Percentiles rank a stretch among this genome's conserved stretches.
These are phyloP conservation scores for Cybosia mesomella DNA, from an alignment of 2,888 invertebrate species.

Conservation along the genomic window DNA sequence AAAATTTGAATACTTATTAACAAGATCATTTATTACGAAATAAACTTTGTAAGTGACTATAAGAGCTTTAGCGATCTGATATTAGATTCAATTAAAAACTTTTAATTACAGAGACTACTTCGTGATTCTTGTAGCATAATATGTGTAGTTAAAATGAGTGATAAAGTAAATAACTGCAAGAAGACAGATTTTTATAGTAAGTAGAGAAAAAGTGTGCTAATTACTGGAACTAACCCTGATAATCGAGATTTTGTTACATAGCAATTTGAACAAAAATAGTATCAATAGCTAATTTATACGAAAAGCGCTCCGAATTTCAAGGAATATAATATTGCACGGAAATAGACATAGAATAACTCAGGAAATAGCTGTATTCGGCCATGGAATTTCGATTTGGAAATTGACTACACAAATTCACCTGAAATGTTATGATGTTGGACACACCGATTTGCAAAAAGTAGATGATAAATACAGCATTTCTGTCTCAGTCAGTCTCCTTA, in stretches of 20 bases:
- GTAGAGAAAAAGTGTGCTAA: neutral
- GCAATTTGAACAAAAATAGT: no score
- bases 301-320: neutral
- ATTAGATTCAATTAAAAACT: slow-evolving; percentile 53
- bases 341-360: neutral
- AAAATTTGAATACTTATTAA: slow-evolving; percentile 52
- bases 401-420: neutral
- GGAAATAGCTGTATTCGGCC: slow-evolving; percentile 1
- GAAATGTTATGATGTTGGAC: neutral
- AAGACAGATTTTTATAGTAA: neutral
- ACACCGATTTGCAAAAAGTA: neutral
- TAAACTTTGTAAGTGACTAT: slow-evolving; percentile 49
- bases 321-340: neutral
- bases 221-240: no score
- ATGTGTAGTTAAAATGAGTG: neutral
- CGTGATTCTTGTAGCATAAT: slow-evolving; percentile 12
- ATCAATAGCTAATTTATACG: no score
- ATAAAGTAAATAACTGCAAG: neutral
- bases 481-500: no score
- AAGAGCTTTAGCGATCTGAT: slow-evolving; percentile 45
- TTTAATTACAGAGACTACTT: slow-evolving; percentile 36
- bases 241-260: no score
- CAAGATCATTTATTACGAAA: slow-evolving; percentile 55
- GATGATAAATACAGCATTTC: neutral
- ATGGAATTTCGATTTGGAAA: neutral